Percentiles rank a stretch among this genome's conserved stretches.
Conservation (phyloP, 2,113 vertebrate genomes). For the Syrrhaptes paradoxus region DNA sequence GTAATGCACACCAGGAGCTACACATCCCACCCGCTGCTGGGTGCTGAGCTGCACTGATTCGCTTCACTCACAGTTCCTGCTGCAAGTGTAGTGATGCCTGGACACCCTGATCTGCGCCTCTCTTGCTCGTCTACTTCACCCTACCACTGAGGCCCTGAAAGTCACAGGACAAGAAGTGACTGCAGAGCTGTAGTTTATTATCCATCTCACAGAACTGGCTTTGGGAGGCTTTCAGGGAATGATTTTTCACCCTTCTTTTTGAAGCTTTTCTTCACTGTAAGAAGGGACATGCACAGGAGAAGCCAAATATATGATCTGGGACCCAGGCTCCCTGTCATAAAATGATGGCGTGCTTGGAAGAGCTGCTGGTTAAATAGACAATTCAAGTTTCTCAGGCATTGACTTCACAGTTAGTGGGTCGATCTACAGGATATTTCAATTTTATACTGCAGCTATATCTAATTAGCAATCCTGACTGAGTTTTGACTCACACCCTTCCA, state of each 20-base stretch:
- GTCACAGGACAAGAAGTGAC: not conserved
- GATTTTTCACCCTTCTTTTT: not conserved
- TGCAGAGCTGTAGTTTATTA: not conserved
- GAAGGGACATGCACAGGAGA: not conserved
- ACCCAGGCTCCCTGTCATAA: not conserved
- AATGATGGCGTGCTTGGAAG: not conserved
- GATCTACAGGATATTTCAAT: not conserved
- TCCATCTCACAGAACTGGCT: not conserved
- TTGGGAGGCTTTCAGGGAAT: not conserved
- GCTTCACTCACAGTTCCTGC: rapidly evolving
- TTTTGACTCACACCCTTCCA: not conserved
- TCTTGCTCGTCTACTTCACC: not conserved
- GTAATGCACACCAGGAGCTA: not conserved
- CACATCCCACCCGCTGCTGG: rapidly evolving
- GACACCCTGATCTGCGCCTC: not conserved
- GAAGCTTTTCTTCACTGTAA: not conserved
- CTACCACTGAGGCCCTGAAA: not conserved
- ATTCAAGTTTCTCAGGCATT: not conserved
- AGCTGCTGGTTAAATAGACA: not conserved
- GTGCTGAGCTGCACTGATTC: not conserved
- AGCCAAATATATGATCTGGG: not conserved
- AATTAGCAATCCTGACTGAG: not conserved
- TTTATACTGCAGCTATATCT: not conserved
- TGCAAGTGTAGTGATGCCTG: not conserved
- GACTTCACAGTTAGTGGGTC: not conserved